phyloP scores from a whole-genome alignment of 2,797 vertebrate genomes.

The Lepus oiostolus region DNA sequence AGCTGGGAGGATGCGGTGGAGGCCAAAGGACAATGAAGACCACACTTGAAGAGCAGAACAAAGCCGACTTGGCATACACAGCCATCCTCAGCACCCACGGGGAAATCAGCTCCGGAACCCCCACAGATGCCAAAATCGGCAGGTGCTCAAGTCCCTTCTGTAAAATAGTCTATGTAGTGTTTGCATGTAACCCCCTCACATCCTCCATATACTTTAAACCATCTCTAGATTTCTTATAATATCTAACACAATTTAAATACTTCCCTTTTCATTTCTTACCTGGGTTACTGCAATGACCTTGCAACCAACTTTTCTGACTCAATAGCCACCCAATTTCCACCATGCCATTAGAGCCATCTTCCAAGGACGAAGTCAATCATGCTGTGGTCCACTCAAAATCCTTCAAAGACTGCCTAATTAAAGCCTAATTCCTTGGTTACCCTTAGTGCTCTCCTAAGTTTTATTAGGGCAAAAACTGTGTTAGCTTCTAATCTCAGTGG shows the following conservation, averaged over 20 bases:
- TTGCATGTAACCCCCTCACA: no score
- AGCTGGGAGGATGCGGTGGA: rapidly evolving
- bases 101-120: no score
- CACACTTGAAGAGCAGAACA: neutral
- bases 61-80: no score
- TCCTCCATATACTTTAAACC: no score
- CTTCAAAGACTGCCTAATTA: neutral
- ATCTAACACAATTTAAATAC: neutral
- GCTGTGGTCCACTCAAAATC: neutral
- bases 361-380: neutral
- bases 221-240: no score
- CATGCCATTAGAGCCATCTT: neutral
- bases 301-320: conserved; percentile 35
- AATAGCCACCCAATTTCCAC: conserved; percentile 1
- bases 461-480: neutral
- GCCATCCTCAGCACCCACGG: no score
- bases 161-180: no score
- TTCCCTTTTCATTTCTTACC: neutral
- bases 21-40: neutral
- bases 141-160: no score
- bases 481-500: neutral
- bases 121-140: no score
- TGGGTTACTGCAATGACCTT: neutral
- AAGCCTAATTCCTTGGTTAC: neutral
- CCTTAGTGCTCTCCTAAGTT: neutral